Conservation (phyloP, 2,888 invertebrate genomes). For the Brachynemurus nebulosus region DNA sequence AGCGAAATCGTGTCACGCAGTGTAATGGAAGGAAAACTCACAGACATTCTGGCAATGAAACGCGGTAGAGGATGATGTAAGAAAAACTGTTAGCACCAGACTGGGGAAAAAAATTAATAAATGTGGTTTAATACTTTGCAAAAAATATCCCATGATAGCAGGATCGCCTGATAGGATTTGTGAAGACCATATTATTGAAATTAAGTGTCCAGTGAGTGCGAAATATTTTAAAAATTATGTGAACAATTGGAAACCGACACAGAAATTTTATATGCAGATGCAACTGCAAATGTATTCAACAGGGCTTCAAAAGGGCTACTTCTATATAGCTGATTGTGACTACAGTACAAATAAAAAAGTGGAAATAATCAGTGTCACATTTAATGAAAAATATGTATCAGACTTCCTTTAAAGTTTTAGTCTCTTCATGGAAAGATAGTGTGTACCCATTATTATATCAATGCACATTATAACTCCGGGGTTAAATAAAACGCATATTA, state of each 20-base stretch:
- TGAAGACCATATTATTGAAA: conserved; percentile 14
- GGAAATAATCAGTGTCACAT: conserved; percentile 10
- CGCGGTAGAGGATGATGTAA: conserved; percentile 1
- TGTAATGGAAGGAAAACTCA: conserved; percentile 18
- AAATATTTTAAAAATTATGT: conserved; percentile 12
- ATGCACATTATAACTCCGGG: conserved; percentile 1
- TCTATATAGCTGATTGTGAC: conserved; percentile 9
- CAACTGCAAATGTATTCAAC: conserved; percentile 17
- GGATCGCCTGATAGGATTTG: conserved; percentile 15
- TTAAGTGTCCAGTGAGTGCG: conserved; percentile 14
- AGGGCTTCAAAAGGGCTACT: conserved; percentile 5
- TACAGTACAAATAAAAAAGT: conserved; percentile 13
- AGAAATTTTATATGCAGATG: conserved; percentile 16
- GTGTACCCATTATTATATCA: conserved; percentile 8
- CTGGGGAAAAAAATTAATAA: conserved; percentile 9
- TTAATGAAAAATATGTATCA: conserved; percentile 10
- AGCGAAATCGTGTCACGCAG: too few species aligned
- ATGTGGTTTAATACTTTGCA: conserved; percentile 11
- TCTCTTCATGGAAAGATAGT: conserved; percentile 11
- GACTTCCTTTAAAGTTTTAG: conserved; percentile 9
- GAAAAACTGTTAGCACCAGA: conserved; percentile 3
- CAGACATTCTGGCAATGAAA: conserved; percentile 15
- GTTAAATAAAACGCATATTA: conserved; percentile 8
- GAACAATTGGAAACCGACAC: conserved; percentile 9
- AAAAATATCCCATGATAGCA: conserved; percentile 10